phyloP scores from a whole-genome alignment of 2,113 vertebrate species.

The Seriola aureovittata region DNA sequence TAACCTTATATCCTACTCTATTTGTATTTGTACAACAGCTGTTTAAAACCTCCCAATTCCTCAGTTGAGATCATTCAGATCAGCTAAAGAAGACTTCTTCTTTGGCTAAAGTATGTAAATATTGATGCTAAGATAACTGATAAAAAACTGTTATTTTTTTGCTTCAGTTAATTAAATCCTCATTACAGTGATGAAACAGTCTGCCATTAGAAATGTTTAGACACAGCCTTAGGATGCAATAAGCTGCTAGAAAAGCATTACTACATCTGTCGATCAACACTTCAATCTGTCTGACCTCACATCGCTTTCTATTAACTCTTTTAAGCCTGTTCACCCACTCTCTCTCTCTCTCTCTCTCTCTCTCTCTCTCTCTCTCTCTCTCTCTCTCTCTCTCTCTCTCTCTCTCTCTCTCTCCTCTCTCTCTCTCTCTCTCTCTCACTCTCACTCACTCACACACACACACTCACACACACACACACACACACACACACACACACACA shows the following conservation, averaged over 20 bases:
- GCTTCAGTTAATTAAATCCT: constrained; percentile 11
- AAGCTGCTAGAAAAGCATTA: constrained; percentile 61
- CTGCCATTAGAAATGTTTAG: constrained; percentile 48
- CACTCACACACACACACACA: too few species aligned
- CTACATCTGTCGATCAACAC: constrained; percentile 67
- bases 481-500: too few species aligned
- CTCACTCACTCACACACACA: too few species aligned
- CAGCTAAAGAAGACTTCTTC: neutral
- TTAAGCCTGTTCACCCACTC: constrained; percentile 52
- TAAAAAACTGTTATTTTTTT: neutral
- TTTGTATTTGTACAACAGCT: neutral
- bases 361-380: too few species aligned
- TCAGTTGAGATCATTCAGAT: neutral
- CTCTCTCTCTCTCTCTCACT: too few species aligned
- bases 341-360: too few species aligned
- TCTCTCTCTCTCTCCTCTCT: too few species aligned
- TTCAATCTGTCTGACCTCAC: constrained; percentile 67
- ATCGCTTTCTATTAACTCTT: constrained; percentile 71
- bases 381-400: too few species aligned
- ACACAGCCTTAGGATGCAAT: constrained; percentile 49
- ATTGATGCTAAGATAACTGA: neutral
- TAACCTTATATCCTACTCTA: constrained; percentile 1
- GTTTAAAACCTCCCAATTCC: neutral
- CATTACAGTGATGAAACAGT: constrained; percentile 33
- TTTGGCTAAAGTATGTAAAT: neutral